These are phyloP conservation scores for Drosophila mojavensis DNA, from an alignment of 1,140 invertebrate species.

Conservation along the genomic window DNA sequence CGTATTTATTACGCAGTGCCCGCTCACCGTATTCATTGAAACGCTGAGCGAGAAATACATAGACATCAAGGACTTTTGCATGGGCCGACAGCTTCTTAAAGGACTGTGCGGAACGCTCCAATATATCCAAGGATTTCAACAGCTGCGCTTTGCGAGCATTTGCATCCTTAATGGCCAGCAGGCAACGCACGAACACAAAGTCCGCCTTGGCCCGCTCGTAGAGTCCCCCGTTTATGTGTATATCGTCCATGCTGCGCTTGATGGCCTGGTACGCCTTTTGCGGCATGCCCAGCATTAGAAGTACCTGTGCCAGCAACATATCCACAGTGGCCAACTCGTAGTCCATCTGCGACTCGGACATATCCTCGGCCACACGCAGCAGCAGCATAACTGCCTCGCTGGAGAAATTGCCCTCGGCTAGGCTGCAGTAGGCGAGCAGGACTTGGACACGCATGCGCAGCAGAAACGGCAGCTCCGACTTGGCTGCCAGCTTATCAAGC, in stretches of 20 bases:
- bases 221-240: conserved; percentile 92
- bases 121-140: conserved; percentile 87
- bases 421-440: conserved; percentile 87
- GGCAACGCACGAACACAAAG: conserved; percentile 87
- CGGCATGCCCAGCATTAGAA: conserved; percentile 90
- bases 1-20: conserved; percentile 89
- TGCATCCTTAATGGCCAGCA: conserved; percentile 86
- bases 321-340: conserved; percentile 90
- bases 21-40: conserved; percentile 88
- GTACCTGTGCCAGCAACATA: conserved; percentile 90
- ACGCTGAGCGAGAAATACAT: conserved; percentile 86
- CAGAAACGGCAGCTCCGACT: conserved; percentile 85
- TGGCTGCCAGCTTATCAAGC: conserved; percentile 86
- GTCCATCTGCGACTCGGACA: conserved; percentile 89
- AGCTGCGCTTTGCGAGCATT: conserved; percentile 86
- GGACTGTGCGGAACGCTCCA: conserved; percentile 88
- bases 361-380: conserved; percentile 89
- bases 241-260: conserved; percentile 88
- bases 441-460: conserved; percentile 89
- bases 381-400: conserved; percentile 87
- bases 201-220: conserved; percentile 89
- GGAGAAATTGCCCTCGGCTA: conserved; percentile 84
- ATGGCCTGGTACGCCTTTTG: conserved; percentile 89
- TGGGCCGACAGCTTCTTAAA: conserved; percentile 91
- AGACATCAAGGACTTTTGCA: conserved; percentile 88